phyloP scores from a whole-genome alignment of 1,140 invertebrate species.

The Pogonomyrmex barbatus region DNA sequence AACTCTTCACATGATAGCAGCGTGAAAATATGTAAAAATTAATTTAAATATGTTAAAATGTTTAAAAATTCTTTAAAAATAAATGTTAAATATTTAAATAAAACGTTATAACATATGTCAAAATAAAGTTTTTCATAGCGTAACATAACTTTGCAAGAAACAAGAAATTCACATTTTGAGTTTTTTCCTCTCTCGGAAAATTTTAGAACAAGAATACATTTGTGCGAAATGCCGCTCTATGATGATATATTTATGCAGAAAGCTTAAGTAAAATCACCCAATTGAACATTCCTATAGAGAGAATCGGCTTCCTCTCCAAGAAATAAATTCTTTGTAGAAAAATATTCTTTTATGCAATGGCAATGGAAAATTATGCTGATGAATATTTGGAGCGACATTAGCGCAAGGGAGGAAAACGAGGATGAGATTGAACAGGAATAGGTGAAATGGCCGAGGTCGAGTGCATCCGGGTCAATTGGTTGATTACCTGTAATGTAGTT shows the following conservation, averaged over 20 bases:
- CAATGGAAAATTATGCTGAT: slow-evolving; percentile 52
- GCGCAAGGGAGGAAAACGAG: slow-evolving; percentile 56
- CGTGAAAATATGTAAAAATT: background rate
- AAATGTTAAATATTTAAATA: background rate
- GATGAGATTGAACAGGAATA: slow-evolving; percentile 41
- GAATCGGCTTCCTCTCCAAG: background rate
- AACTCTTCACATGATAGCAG: background rate
- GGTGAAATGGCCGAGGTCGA: slow-evolving; percentile 74
- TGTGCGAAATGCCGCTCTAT: background rate
- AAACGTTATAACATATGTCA: background rate
- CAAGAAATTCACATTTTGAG: background rate
- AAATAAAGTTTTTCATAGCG: background rate
- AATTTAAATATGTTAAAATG: too few relatives aligned
- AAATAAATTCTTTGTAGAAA: slow-evolving; percentile 24
- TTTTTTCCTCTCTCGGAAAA: background rate
- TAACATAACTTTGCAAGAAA: background rate
- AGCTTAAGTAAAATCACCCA: slow-evolving; percentile 9
- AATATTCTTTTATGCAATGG: slow-evolving; percentile 27
- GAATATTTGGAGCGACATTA: slow-evolving; percentile 60
- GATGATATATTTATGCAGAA: slow-evolving; percentile 38
- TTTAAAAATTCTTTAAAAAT: slow-evolving; percentile 4
- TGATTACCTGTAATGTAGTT: slow-evolving; percentile 81
- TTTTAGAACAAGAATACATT: slow-evolving; percentile 20
- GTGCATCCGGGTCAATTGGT: slow-evolving; percentile 79
- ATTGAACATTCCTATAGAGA: slow-evolving; percentile 6